Evolutionary conservation across 2,888 invertebrate genomes (phyloP).

Genomic region (Ellobium chinense): DNA sequence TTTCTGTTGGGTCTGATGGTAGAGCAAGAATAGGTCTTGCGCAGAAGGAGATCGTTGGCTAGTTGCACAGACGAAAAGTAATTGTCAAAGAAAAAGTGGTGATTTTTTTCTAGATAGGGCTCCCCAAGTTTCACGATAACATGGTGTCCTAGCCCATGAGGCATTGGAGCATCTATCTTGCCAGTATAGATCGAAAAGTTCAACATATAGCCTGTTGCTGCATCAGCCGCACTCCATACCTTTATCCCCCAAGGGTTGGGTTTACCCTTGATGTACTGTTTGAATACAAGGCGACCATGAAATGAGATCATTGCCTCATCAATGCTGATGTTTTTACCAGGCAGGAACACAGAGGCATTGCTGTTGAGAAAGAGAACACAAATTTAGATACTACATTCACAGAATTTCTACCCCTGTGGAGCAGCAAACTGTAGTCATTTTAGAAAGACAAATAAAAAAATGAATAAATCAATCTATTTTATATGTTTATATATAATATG

Average conservation of each 20-base stretch:
- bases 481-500: no score
- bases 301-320: constrained; percentile 20
- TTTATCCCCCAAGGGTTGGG: constrained; percentile 41
- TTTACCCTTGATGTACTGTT: constrained; percentile 28
- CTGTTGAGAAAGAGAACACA: no score
- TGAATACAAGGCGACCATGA: constrained; percentile 20
- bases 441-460: no score
- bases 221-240: constrained; percentile 24
- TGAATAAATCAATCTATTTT: no score
- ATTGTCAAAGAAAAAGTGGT: background rate
- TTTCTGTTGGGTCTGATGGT: constrained; percentile 4
- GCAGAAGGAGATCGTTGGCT: background rate
- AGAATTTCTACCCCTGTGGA: no score
- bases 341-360: constrained; percentile 76
- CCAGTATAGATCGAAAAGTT: constrained; percentile 30
- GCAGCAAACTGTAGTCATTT: no score
- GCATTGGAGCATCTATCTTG: background rate
- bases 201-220: constrained; percentile 15
- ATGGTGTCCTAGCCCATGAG: constrained; percentile 26
- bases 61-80: constrained; percentile 16
- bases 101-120: background rate
- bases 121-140: background rate
- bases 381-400: no score
- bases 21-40: background rate
- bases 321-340: background rate